phyloP scores from a whole-genome alignment of 2,113 vertebrate genomes.

The Coregonus clupeaformis region DNA sequence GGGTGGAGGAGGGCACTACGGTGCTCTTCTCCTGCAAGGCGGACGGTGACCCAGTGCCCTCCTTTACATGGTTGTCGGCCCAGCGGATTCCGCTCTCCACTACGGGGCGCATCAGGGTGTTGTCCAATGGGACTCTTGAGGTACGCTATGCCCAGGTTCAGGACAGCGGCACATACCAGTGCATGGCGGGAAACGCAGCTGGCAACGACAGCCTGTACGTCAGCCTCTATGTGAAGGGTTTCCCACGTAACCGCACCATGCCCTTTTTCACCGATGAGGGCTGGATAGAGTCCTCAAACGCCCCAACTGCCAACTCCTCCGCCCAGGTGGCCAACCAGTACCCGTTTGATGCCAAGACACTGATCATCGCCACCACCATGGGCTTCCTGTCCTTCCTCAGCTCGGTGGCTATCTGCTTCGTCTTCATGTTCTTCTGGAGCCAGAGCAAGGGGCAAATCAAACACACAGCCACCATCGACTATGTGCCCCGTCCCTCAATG shows the following conservation, averaged over 20 bases:
- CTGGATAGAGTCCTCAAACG: conserved; percentile 61
- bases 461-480: conserved; percentile 83
- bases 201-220: conserved; percentile 82
- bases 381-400: conserved; percentile 87
- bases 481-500: conserved; percentile 75
- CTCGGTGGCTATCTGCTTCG: conserved; percentile 84
- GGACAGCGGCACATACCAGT: conserved; percentile 81
- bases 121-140: conserved; percentile 80
- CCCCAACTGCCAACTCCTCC: conserved; percentile 72
- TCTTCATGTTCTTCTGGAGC: conserved; percentile 89
- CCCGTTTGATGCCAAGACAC: conserved; percentile 78
- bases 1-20: conserved; percentile 76
- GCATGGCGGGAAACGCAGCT: conserved; percentile 80
- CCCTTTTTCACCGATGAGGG: conserved; percentile 62
- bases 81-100: conserved; percentile 65
- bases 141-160: conserved; percentile 79
- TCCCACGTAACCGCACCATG: conserved; percentile 67
- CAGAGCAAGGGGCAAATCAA: conserved; percentile 85
- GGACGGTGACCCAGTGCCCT: conserved; percentile 81
- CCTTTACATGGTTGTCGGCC: conserved; percentile 79
- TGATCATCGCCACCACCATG: conserved; percentile 84
- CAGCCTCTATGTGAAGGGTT: conserved; percentile 75
- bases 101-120: conserved; percentile 75
- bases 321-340: conserved; percentile 67
- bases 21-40: conserved; percentile 80